Base-by-base conservation (phyloP, 2,888 invertebrate species). In the Sphaerophoria taeniata region DNA sequence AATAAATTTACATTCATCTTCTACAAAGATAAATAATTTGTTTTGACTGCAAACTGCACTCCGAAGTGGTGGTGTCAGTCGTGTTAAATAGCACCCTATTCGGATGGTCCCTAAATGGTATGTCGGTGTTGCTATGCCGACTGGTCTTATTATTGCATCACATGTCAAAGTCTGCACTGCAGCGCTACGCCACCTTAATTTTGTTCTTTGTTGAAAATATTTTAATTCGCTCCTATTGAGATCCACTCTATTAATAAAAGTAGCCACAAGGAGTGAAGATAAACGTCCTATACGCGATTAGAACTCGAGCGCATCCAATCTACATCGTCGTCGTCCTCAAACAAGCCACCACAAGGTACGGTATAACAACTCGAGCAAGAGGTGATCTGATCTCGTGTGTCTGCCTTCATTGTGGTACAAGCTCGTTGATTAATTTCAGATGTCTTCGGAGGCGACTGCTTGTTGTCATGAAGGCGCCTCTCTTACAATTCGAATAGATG, bases 401-500 rank as follows among this genome's bases (percentile, higher is more conserved):
- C 74, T 79, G 70, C 7, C 51, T 70, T 63, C 65, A 61, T 63
- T 78, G 63, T 74, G 45, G 63, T 74, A 65, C 73, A 67, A 71
- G 49, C 67, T 45, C 39, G 49, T 39, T 84, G 85, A 85, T 85
- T 85, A 85, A 85, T 85, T 72, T 70, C 51, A 73, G 58, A 77
- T 70, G 85, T 81, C 80, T 80, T 76, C 72, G 9, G 45, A 80
- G 84, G 80, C 84, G 80, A 81, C 85, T 76, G 72, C 81, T 72
- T 53, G 81, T 81, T 85, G 85, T 85, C 85, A 77, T 69, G 76
- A 77, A 85, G 85, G 85, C 85, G 81, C 85, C 85, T 85, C 84
- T 53, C 76, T 63, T 76, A 81, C 70, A 76, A 74, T 45, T 47
- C 58, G 33, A 69, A n/a, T 53, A 70, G 34, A 72, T 63, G n/a